phyloP scores from a whole-genome alignment of 2,888 invertebrate genomes.

The Drosophila helvetica region DNA sequence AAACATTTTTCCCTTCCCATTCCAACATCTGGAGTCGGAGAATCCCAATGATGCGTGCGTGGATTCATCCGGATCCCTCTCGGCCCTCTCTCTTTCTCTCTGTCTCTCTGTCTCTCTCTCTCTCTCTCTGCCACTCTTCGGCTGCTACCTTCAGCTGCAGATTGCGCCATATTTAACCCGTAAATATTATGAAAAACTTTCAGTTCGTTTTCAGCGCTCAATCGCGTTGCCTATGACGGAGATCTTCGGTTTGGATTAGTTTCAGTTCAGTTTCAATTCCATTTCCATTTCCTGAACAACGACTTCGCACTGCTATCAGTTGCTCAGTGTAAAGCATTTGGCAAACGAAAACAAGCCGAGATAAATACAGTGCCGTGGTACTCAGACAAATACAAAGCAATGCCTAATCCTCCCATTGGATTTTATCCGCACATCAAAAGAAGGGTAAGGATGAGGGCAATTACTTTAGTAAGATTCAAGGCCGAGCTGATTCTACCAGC shows the following conservation, averaged over 20 bases:
- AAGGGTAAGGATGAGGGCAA: conserved; percentile 60
- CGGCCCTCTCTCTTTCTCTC: conserved; percentile 13
- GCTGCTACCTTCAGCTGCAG: conserved; percentile 3
- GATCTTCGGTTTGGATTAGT: background rate
- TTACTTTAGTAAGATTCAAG: no score
- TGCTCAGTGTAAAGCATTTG: conserved; percentile 16
- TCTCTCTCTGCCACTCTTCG: conserved; percentile 9
- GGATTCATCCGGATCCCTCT: conserved; percentile 18
- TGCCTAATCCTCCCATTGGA: conserved; percentile 79
- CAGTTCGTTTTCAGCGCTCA: conserved; percentile 72
- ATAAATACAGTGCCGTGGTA: background rate
- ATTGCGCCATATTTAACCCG: conserved; percentile 58
- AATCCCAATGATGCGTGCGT: conserved; percentile 31
- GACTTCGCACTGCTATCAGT: conserved; percentile 25
- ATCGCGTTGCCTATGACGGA: conserved; percentile 46
- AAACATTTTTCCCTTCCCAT: conserved; percentile 39
- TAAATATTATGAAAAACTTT: conserved; percentile 72
- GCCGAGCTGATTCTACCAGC: background rate
- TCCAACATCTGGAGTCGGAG: conserved; percentile 14
- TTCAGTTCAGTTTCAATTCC: conserved; percentile 14
- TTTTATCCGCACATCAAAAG: conserved; percentile 75
- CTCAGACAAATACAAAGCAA: conserved; percentile 28
- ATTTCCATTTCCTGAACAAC: background rate
- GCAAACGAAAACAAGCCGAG: background rate
- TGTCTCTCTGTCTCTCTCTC: conserved; percentile 11